Conservation (phyloP, 2,888 invertebrate species). For the Drosophila mulleri region DNA sequence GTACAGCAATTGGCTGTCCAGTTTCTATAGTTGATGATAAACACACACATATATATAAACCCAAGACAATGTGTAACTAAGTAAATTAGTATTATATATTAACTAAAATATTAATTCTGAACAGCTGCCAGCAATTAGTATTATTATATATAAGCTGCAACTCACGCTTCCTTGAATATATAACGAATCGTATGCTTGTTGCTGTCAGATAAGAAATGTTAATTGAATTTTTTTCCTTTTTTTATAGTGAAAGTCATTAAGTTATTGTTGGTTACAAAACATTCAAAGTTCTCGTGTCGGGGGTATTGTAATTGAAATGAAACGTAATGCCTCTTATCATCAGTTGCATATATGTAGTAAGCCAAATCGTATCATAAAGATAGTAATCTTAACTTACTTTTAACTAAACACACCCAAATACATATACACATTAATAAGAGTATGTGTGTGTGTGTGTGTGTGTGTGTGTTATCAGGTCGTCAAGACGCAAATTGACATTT, state of each 20-base stretch:
- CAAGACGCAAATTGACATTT: slow-evolving; percentile 24
- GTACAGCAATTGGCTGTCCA: no score
- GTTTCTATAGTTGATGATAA: no score
- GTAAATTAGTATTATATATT: no score
- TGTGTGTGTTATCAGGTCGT: slow-evolving; percentile 26
- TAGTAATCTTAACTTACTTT: slow-evolving; percentile 21
- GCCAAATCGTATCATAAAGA: slow-evolving; percentile 33
- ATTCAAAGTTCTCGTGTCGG: neutral
- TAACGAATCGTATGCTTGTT: neutral
- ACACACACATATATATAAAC: no score
- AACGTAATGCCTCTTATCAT: slow-evolving; percentile 13
- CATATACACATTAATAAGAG: neutral
- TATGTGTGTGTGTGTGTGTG: neutral
- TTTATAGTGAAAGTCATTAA: slow-evolving; percentile 25
- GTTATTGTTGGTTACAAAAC: slow-evolving; percentile 9
- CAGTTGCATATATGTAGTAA: neutral
- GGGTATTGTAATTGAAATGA: slow-evolving; percentile 2
- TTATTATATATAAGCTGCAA: no score
- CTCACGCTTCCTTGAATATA: neutral
- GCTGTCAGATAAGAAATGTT: slow-evolving; percentile 9
- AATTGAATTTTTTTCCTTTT: neutral
- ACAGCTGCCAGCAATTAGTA: no score
- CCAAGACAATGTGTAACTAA: no score
- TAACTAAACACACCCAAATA: slow-evolving; percentile 2
- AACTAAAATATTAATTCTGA: no score